Evolutionary conservation across 53 echinoderm and acorn worm genomes (phyloP), one percentile per base, ranked within the genome.

Genomic region (Glandiceps talaboti): DNA sequence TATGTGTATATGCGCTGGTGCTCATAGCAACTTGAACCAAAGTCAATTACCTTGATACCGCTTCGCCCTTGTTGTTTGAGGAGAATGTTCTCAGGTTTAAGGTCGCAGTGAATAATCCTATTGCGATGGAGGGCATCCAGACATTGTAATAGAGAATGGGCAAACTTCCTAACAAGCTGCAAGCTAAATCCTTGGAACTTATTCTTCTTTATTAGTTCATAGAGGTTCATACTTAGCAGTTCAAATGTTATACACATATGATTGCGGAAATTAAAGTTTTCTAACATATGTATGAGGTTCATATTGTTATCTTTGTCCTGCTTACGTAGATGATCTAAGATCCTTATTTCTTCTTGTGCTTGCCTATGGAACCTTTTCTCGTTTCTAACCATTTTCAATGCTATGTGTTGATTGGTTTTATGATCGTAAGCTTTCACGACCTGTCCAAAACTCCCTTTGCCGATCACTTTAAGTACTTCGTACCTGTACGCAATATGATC

Each of bases 301-400:
- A 94, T 91, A 79, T 91, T 99, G 77, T 99, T 99, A 84, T 99
- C 99, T 78, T 99, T 99, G 89, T 99, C 99, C 85, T 97, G 99
- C 75, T 99, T 99, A 30, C 90, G 87, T 26, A 94, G 85, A 82
- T 93, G 99, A 87, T 99, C 99, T 79, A 99, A 89, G 86, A 99
- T 99, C 74, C 93, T 84, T 76, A 99, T 99, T 74, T 99, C 99
- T 86, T 99, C 99, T 77, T 99, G 99, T 30, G 99, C 99, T 84
- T 99, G 99, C 28, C 99, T 87, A 80, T 97, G 97, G 85, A 99
- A 99, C 29, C 99, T 87, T 84, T 99, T 93, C 79, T 94, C 93
- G 75, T 99, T 99, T 79, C 99, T 91, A 32, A 99, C 99, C 99
- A 99, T 99, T 86, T 99, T 99, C 77, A 99, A 81, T 28, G 99